Evolutionary conservation across 2,113 vertebrate species (phyloP).

Genomic region (Lagopus muta): DNA sequence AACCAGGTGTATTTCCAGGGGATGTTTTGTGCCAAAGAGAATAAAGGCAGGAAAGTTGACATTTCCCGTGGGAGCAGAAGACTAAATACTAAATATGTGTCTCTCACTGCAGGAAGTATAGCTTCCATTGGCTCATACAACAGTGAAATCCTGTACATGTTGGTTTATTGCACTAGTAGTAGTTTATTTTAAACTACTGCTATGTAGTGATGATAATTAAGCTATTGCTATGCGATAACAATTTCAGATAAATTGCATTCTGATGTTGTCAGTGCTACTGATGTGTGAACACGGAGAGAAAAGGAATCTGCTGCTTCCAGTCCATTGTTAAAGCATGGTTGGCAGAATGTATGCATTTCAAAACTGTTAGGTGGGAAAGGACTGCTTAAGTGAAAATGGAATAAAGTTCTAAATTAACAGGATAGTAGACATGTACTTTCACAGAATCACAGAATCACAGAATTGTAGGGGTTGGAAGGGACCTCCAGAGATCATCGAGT

Average conservation of each 20-base stretch:
- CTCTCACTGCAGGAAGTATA: background rate
- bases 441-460: too few relatives aligned
- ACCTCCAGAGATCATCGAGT: too few relatives aligned
- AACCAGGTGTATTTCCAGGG: slow-evolving; percentile 49
- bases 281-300: background rate
- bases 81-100: slow-evolving; percentile 22
- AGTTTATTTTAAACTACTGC: background rate
- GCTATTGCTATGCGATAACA: background rate
- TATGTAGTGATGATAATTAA: background rate
- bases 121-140: slow-evolving; percentile 2
- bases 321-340: background rate
- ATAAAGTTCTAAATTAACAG: background rate
- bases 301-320: background rate
- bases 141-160: background rate
- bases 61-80: background rate
- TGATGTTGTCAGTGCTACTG: background rate
- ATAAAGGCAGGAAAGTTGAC: slow-evolving; percentile 50
- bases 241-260: background rate
- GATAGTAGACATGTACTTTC: background rate
- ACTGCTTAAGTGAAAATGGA: background rate
- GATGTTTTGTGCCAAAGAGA: slow-evolving; percentile 47
- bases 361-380: background rate
- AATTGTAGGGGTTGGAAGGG: too few relatives aligned
- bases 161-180: background rate
- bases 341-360: background rate